Conservation (phyloP, 2,797 vertebrate genomes). For the Nannoperca australis region DNA sequence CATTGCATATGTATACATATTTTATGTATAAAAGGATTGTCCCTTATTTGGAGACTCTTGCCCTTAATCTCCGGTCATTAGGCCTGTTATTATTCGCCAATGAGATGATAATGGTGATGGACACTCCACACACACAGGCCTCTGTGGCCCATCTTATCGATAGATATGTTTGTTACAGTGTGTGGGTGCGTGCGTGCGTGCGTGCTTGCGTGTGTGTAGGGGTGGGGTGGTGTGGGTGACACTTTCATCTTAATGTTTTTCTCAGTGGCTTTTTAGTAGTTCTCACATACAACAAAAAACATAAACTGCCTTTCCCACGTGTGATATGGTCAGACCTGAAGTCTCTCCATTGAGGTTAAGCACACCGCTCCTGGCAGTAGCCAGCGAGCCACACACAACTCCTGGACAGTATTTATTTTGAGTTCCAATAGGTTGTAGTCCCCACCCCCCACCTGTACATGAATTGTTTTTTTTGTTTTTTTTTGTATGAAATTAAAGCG, state of each 20-base stretch:
- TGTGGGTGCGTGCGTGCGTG: conserved; percentile 21
- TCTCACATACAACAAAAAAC: conserved; percentile 31
- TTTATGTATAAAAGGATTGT: conserved; percentile 43
- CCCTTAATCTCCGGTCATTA: conserved; percentile 21
- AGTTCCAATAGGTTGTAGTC: conserved; percentile 59
- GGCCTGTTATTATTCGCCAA: conserved; percentile 45
- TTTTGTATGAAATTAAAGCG: conserved; percentile 84
- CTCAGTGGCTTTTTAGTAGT: conserved; percentile 44
- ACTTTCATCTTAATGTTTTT: conserved; percentile 40
- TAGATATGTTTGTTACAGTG: conserved; percentile 58
- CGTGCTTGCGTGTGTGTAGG: background rate
- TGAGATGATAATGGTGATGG: conserved; percentile 52
- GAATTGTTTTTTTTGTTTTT: conserved; percentile 57
- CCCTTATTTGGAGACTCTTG: conserved; percentile 37
- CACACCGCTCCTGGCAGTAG: conserved; percentile 65
- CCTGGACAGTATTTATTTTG: conserved; percentile 76
- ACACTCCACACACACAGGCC: conserved; percentile 59
- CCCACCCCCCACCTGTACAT: conserved; percentile 68
- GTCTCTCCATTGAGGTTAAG: conserved; percentile 61
- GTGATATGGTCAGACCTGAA: conserved; percentile 46
- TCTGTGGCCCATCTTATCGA: conserved; percentile 52
- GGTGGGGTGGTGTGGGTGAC: conserved; percentile 40
- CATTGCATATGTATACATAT: conserved; percentile 38
- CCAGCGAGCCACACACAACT: conserved; percentile 46
- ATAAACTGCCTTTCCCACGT: conserved; percentile 70